Evolutionary conservation across 1,140 invertebrate genomes (phyloP), one percentile per base, ranked within the genome.

Genomic region (Trachelipus rathkii): DNA sequence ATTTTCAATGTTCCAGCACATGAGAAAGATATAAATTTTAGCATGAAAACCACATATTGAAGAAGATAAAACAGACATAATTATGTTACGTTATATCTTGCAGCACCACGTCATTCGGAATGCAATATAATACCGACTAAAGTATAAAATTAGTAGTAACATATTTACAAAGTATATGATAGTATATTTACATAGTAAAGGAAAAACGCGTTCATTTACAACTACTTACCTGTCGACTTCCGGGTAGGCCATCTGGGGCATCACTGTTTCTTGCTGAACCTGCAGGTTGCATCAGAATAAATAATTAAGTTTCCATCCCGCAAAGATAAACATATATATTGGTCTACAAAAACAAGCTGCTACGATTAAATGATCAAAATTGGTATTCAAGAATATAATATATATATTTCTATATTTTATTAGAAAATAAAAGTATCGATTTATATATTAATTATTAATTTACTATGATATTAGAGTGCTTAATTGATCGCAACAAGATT

Each of bases 161-260:
- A 33, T 33, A 33, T 33, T 33, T 33, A 33, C 33, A 33, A 33
- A 33, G 33, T 33, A 33, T 33, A 33, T 33, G 33, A 33, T 3
- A 33, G 6, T 33, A 33, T 33, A 43, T 43, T 11, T 75, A 44
- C 43, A 70, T 24, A 71, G 68, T 53, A 44, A 24, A 60, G 44
- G 21, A n/a, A 33, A 23, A 44, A 44, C n/a, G 45, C 21, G 4
- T 46, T 21, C 33, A 33, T 33, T 33, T 33, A 11, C 0, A 15
- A 19, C 69, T 43, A 33, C 33, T 33, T 78, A 78, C 77, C 77
- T 78, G 77, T 72, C 77, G 44, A 60, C 77, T 78, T 23, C 77
- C 77, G 19, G 77, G 77, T 43, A 78, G 70, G 23, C 77, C 77
- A 44, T 78, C 77, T 60, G 74, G 72, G 13, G 60, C n/a, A 53